Percentiles rank a stretch among this genome's conserved stretches.
phyloP scores from a whole-genome alignment of 2,888 invertebrate genomes.

The Chalcosyrphus nemorum region DNA sequence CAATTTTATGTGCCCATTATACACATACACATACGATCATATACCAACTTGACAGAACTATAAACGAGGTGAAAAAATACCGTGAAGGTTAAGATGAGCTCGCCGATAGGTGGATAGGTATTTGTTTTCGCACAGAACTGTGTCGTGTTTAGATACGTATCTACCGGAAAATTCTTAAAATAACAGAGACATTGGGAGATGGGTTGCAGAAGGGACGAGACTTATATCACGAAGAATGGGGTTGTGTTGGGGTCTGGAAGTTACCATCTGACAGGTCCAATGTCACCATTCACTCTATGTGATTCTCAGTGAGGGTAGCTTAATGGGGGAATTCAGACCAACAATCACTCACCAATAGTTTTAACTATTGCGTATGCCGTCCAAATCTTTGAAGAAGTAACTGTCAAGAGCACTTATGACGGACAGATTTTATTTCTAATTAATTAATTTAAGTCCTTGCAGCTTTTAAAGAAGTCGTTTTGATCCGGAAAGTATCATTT shows the following conservation, averaged over 20 bases:
- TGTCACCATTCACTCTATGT: no score
- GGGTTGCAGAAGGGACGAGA: constrained; percentile 10
- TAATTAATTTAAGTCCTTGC: no score
- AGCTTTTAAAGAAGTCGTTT: no score
- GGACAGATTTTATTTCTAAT: no score
- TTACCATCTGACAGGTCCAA: no score
- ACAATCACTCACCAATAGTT: no score
- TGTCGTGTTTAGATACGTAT: constrained; percentile 63
- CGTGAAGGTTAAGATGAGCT: constrained; percentile 65
- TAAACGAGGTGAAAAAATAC: constrained; percentile 70
- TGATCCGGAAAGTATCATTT: no score
- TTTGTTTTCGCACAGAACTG: constrained; percentile 60
- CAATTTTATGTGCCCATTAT: constrained; percentile 73
- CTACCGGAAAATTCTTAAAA: constrained; percentile 66
- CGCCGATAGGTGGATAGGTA: constrained; percentile 69
- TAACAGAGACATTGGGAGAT: constrained; percentile 39
- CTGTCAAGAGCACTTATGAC: no score
- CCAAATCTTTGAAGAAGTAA: no score
- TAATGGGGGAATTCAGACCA: no score
- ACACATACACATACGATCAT: background rate
- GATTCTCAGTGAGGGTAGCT: no score
- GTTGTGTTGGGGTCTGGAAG: constrained; percentile 17
- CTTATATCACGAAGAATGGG: constrained; percentile 50
- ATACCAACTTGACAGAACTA: background rate
- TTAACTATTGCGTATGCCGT: no score